Conservation (phyloP, 2,888 invertebrate genomes). For the Unio pictorum region DNA sequence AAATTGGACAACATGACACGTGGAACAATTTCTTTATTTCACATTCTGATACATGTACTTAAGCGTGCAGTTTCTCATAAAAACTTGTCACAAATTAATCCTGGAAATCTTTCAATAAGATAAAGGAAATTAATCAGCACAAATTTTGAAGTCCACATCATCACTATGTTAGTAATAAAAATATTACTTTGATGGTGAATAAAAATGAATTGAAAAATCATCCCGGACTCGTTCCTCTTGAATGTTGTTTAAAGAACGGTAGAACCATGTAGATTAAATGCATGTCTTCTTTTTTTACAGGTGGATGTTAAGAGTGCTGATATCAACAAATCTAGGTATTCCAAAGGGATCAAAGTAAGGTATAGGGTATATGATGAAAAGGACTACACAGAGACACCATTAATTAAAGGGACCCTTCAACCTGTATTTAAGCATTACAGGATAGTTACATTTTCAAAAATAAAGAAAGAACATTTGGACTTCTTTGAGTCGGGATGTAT, state of each 20-base stretch:
- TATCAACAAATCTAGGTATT: conserved; percentile 65
- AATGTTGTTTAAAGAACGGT: background rate
- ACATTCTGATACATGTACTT: no score
- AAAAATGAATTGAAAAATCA: no score
- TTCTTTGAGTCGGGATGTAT: conserved; percentile 69
- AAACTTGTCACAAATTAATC: no score
- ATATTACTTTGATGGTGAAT: no score
- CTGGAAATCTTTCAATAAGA: no score
- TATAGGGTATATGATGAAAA: conserved; percentile 64
- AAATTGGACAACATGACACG: no score
- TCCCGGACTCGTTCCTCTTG: no score
- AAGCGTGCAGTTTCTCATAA: no score
- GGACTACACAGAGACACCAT: conserved; percentile 57
- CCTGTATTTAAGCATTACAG: conserved; percentile 67
- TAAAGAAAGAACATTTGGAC: conserved; percentile 67
- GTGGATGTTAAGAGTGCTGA: conserved; percentile 60
- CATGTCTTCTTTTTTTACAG: conserved; percentile 36
- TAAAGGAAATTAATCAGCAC: no score
- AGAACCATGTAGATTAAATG: background rate
- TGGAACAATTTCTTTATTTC: no score
- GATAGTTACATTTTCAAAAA: conserved; percentile 57
- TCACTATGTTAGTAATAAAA: no score
- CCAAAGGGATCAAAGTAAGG: conserved; percentile 65
- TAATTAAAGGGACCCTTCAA: conserved; percentile 60
- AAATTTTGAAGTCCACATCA: no score